phyloP scores from a whole-genome alignment of 2,113 vertebrate genomes.

The Arothron firmamentum region DNA sequence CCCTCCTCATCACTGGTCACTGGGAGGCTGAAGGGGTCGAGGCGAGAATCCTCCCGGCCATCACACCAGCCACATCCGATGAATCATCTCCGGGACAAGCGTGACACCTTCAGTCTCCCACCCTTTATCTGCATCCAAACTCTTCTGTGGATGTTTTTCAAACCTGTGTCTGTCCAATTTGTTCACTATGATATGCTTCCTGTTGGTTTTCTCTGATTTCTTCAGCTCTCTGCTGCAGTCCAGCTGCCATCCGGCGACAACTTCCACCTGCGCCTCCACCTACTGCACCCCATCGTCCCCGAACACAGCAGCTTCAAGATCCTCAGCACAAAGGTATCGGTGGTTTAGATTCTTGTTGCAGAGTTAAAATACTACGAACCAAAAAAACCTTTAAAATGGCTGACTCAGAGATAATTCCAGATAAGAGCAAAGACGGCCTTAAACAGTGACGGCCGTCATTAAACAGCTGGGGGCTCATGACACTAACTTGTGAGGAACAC shows the following conservation, averaged over 20 bases:
- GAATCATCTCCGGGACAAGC: conserved; percentile 40
- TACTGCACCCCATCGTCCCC: conserved; percentile 84
- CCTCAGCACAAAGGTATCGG: conserved; percentile 88
- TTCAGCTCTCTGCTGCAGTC: conserved; percentile 81
- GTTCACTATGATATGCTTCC: neutral
- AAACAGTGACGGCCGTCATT: too few relatives aligned
- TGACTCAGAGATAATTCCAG: too few relatives aligned
- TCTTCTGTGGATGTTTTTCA: too few relatives aligned
- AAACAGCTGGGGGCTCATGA: too few relatives aligned
- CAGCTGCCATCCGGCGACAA: conserved; percentile 82
- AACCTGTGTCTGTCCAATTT: too few relatives aligned
- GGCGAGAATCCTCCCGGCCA: conserved; percentile 35
- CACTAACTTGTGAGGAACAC: too few relatives aligned
- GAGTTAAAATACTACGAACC: too few relatives aligned
- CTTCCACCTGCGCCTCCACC: conserved; percentile 79
- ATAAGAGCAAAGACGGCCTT: too few relatives aligned
- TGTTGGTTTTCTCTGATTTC: conserved; percentile 22
- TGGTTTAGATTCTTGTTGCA: neutral
- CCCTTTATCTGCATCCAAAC: neutral
- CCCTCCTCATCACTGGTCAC: conserved; percentile 38
- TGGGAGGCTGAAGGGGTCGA: conserved; percentile 55
- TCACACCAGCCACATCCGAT: conserved; percentile 50
- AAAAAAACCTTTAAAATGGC: too few relatives aligned
- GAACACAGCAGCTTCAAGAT: conserved; percentile 90
- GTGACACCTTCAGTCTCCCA: conserved; percentile 22